Base-by-base conservation (phyloP, 2,113 vertebrate species). In the Theropithecus gelada region DNA sequence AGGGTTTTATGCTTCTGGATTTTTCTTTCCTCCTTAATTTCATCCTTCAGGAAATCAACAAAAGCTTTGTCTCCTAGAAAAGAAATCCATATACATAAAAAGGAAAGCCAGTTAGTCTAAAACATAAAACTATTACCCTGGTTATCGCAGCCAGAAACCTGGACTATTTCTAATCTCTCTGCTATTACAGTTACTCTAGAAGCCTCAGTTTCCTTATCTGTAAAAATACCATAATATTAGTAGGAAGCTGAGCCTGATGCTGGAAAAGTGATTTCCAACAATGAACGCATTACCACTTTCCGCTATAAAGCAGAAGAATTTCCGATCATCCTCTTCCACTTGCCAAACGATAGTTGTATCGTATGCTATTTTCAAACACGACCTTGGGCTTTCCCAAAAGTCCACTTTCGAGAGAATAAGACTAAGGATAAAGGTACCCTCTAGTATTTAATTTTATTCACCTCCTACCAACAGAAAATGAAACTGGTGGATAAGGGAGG, bases 21-120 rank as follows among this genome's bases (percentile, higher is more conserved):
- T 97, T 99, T 99, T 97, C 96, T 99, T 98, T 99, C 99, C 96
- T 99, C 99, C 95, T 99, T 98, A 98, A 99, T 99, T 98, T 99
- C 99, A 72, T 99, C 99, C 0, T 90, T 98, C 95, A 99, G 98
- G 96, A 99, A 99, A 81, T 99, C 99, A 0, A 98, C 99, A 96
- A 99, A 99, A 0, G 99, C 99, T 98, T 99, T 99, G 98, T 99
- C 99, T 8, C 99, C 99, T 99, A 91, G 32, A 95, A 87, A 20
- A 17, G 50, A 93, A 93, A 82, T 20, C 30, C 48, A 23, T 6
- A 40, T n/a, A 57, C 23, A 88, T 18, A 73, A 43, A 30, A 57
- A 61, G 5, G 59, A 59, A 59, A 45, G 43, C 6, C 78, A 40
- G 22, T 35, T 20, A 45, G 0, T 70, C 14, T 68, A 66, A 80